Evolutionary conservation across 2,113 vertebrate genomes (phyloP), one percentile per base, ranked within the genome.

Genomic region (Silurus meridionalis): DNA sequence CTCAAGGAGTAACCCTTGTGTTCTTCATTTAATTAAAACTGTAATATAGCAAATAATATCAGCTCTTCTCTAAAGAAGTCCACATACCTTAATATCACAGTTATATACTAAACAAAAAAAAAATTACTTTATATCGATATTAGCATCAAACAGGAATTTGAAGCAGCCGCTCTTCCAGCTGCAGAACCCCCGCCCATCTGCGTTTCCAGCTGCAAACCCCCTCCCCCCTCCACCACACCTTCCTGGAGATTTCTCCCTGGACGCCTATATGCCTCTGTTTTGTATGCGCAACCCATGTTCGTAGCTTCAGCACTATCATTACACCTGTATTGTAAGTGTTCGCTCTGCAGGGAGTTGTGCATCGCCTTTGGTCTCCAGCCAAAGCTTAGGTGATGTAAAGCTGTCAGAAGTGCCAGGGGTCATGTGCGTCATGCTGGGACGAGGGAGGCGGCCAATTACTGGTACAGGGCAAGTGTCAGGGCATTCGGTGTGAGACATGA

Each of bases 341-440:
- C 13, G 10, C 79, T 71, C 63, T 57, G 75, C 48, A 85, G 77
- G 57, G 55, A 85, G 72, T 83, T 87, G 72, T 79, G 69, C 83
- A 67, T 80, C 9, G 71, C 84, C 64, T 69, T 53, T 82, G 58
- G 66, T 48, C 69, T 64, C 80, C 28, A 52, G 48, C 48, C 60
- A 77, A 63, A 13, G 48, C 67, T 86, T 57, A 64, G 85, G 79
- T 63, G 66, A 86, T 37, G 48, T 78, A 61, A 85, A 87, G 78
- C 74, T 60, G 63, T 64, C 57, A 53, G 63, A 83, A 48, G 15
- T 19, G 48, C 60, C 61, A 86, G 67, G 55, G 88, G 88, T 89
- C 86, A 85, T 46, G 21, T 64, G 15, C 7, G 19, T 21, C 80
- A 66, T 78, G 61, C 72, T 77, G 71, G 25, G 21, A 85, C 10